Evolutionary conservation across 2,797 vertebrate genomes (phyloP), one percentile per base, ranked within the genome.

Genomic region (Sebastiscus tertius): DNA sequence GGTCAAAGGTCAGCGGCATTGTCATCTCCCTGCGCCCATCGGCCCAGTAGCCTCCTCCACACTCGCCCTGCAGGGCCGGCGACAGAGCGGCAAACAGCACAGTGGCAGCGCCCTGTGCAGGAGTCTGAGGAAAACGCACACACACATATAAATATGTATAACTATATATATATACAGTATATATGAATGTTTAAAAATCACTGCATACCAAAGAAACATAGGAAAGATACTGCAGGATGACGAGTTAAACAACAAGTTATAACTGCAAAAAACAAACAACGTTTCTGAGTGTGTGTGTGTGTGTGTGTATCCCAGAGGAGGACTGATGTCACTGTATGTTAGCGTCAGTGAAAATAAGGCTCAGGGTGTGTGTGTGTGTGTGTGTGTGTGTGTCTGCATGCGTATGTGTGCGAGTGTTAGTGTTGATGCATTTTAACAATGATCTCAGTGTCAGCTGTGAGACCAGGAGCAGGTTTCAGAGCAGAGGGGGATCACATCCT

Each of bases 41-140:
- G 86, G 93, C 95, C 81, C 97, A 94, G 92, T 97, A 97, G 83
- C 94, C 95, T 86, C 96, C 96, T 0, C 96, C 89, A 16, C 79
- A 33, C 39, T 86, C 96, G 2, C 96, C 96, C 89, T 98, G 96
- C 83, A 97, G 83, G 59, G 93, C 92, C 0, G 96, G 95, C 0
- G 96, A 93, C 3, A 96, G 93, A 0, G 96, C 96, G 0, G 95
- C 92, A 20, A 95, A 95, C 68, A 97, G 80, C 4, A 94, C 95
- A 0, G 96, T 97, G 85, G 94, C 94, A 36, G 96, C 96, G 11
- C 97, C 97, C 89, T 98, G 96, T 3, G 94, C 94, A 20, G 96
- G 94, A 77, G 93, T 97, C 98, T 99, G 91, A 59, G 16, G 46
- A 73, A 27, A 77, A 76, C 8, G 29, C 29, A 66, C 14, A 65